Percentiles rank a stretch among this genome's conserved stretches.
These are phyloP conservation scores for Pararge aegeria DNA, from an alignment of 1,140 invertebrate genomes.

Conservation along the genomic window DNA sequence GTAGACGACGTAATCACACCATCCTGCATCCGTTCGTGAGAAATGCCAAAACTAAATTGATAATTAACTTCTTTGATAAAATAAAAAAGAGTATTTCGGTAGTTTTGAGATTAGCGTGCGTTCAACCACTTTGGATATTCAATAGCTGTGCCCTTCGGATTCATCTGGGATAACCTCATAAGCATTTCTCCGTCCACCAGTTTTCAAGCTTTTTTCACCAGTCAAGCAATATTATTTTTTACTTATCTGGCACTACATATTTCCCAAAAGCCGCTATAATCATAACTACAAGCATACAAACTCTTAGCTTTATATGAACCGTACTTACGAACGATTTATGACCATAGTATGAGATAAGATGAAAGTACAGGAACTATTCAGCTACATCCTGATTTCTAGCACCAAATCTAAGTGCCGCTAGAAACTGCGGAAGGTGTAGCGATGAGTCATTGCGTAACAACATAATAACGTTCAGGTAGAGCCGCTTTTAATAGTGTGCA, in stretches of 20 bases:
- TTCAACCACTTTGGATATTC: no score
- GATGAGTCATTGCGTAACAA: conserved; percentile 22
- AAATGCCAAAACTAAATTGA: background rate
- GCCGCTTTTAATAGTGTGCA: conserved; percentile 2
- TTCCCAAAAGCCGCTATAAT: no score
- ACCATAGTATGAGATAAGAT: background rate
- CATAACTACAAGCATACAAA: no score
- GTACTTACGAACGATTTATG: background rate
- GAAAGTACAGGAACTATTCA: background rate
- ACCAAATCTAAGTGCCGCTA: conserved; percentile 17
- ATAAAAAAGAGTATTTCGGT: no score
- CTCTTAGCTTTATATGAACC: no score
- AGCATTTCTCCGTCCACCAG: no score
- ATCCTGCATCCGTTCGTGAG: background rate
- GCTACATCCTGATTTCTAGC: conserved; percentile 17
- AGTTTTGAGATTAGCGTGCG: no score
- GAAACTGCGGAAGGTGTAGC: conserved; percentile 18
- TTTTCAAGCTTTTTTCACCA: no score
- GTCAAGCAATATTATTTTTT: no score
- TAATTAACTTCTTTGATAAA: background rate
- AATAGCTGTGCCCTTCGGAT: no score
- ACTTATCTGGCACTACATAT: no score
- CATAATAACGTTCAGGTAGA: conserved; percentile 13
- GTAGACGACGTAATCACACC: background rate
- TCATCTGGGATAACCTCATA: no score